Evolutionary conservation across 2,113 vertebrate species (phyloP), one percentile per base, ranked within the genome.

Genomic region (Phrynosoma blainvillii): DNA sequence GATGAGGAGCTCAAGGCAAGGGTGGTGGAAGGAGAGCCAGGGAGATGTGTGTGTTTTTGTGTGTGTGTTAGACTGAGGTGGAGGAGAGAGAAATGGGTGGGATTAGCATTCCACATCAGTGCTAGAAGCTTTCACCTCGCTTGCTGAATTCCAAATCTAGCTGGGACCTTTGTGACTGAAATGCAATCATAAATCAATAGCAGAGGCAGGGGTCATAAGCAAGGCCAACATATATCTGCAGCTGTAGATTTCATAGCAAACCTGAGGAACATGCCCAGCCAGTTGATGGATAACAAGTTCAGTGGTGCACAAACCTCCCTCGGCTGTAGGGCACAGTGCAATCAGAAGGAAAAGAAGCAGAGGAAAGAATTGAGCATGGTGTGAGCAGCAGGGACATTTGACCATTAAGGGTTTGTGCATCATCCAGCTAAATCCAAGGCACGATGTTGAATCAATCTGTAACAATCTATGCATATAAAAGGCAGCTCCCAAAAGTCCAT

Each of bases 1-100:
- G 74, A 86, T 87, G 88, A 84, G 85, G 90, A 0, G 0, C 84
- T 56, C 56, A 47, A 65, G 88, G 66, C 77, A 6, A 6, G 70
- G 74, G 86, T 92, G 86, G 68, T 83, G 80, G 88, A 2, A 66
- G 79, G 40, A 89, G 88, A 82, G 40, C 65, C 70, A 65, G 88
- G 11, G 30, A 88, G 47, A 47, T 83, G 87, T 52, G 10, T n/a
- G 36, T 32, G 20, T 42, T 25, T 74, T 32, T 62, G 32, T 65
- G 62, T 52, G 40, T 52, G 62, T 23, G 56, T 66, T 5, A 47
- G 65, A 16, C 2, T 2, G 79, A n/a, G 68, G 2, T 20, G 5
- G 79, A 73, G 82, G 76, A 81, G 0, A 0, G 85, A 36, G 66
- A 30, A 18, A 0, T 74, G 16, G 12, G 1, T 4, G 71, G 88